These are phyloP conservation scores for Idris sp. DNA, from an alignment of 1,140 invertebrate genomes.

Conservation along the genomic window DNA sequence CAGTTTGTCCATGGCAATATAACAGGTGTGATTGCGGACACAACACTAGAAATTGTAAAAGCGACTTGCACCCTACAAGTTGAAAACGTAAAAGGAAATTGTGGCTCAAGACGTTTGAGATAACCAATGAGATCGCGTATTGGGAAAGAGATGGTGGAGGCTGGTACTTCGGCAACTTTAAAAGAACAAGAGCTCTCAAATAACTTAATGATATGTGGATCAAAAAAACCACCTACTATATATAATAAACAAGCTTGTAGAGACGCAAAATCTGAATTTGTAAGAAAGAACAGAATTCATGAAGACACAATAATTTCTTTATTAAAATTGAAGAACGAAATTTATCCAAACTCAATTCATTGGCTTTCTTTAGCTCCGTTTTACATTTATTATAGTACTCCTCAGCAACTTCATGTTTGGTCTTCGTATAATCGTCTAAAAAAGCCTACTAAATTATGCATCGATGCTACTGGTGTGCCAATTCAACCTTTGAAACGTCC, in stretches of 20 bases:
- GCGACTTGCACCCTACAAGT: slow-evolving; percentile 11
- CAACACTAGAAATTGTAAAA: slow-evolving; percentile 5
- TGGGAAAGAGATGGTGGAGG: slow-evolving; percentile 10
- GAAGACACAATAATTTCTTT: slow-evolving; percentile 9
- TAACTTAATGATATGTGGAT: neutral
- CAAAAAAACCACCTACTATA: slow-evolving; percentile 4
- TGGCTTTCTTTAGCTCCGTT: slow-evolving; percentile 15
- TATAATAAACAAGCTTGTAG: neutral
- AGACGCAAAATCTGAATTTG: slow-evolving; percentile 17
- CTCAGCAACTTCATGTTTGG: slow-evolving; percentile 25
- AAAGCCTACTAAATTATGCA: slow-evolving; percentile 4
- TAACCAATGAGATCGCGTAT: no score
- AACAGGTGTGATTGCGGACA: slow-evolving; percentile 9
- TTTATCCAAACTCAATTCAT: slow-evolving; percentile 12
- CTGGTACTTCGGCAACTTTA: neutral
- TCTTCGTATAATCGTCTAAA: slow-evolving; percentile 1
- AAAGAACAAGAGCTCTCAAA: neutral
- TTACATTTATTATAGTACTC: slow-evolving; percentile 13
- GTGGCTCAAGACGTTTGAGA: slow-evolving; percentile 3
- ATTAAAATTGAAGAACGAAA: neutral
- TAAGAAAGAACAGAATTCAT: neutral
- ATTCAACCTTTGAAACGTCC: neutral
- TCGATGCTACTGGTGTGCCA: slow-evolving; percentile 21
- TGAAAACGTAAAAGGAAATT: slow-evolving; percentile 2
- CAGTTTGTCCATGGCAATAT: slow-evolving; percentile 4